Base-by-base conservation (phyloP, 2,113 vertebrate genomes). In the Amphilophus citrinellus region DNA sequence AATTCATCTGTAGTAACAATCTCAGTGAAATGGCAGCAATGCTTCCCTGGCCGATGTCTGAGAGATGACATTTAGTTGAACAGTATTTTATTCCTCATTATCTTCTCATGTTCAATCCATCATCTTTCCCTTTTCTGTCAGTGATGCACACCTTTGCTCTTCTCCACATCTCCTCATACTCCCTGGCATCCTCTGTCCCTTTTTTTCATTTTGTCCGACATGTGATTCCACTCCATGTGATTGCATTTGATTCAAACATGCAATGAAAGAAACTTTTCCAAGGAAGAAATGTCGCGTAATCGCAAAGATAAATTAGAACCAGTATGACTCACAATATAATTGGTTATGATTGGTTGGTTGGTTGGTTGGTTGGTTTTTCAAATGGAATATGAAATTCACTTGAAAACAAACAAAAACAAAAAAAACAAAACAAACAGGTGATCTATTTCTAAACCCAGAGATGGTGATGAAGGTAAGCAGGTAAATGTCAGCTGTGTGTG, bases 31-130 rank as follows among this genome's bases (percentile, higher is more conserved):
- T 93, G 89, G 90, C 91, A 94, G 90, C 86, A n/a, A 32, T 62
- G 86, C 84, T 92, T 81, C 89, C 85, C 57, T 77, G 89, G 93
- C 91, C 87, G 77, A 60, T 84, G 90, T 91, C 86, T 89, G 92
- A 88, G 71, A 84, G 87, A 89, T 90, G 91, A 93, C 92, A 92
- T 93, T 93, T 93, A 85, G 85, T 90, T 89, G 84, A 89, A 82
- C 84, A 87, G 88, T 79, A 89, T 93, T 90, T 91, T 87, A 91
- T 92, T 93, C 84, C 86, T 93, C 91, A 93, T 93, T 94, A 94
- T 92, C 87, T 89, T 84, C 84, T 91, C 83, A 78, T 86, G 61
- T 80, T 89, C 87, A 85, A 87, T 89, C 89, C 83, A 57, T 87
- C 91, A 88, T 86, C 50, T 66, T 58, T 75, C 32, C 71, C 57